Conservation (phyloP, 2,888 invertebrate genomes). For the Epiblema foenella region DNA sequence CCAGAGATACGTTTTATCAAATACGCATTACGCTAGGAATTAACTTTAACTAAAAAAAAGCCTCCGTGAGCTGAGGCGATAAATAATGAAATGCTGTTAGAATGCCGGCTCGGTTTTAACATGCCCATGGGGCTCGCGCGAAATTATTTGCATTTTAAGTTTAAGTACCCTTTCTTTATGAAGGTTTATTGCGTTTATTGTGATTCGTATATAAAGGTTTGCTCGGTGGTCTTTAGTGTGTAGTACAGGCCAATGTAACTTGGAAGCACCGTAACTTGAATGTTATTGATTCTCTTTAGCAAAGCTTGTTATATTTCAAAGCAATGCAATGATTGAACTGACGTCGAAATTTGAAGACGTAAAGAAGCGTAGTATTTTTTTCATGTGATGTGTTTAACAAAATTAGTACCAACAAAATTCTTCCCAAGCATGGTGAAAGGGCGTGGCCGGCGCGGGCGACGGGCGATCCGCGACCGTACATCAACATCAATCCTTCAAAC, state of each 20-base stretch:
- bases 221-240: conserved; percentile 5
- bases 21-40: conserved; percentile 83
- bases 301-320: not conserved
- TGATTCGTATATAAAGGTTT: conserved; percentile 23
- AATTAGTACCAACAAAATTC: conserved; percentile 1
- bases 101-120: conserved; percentile 80
- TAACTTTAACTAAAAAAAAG: conserved; percentile 76
- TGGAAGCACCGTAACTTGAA: not conserved
- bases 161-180: conserved; percentile 73
- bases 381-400: too few species aligned
- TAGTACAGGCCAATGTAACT: not conserved
- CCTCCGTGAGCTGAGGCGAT: conserved; percentile 76
- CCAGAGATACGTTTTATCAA: conserved; percentile 84
- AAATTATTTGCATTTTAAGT: conserved; percentile 80
- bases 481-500: conserved; percentile 44
- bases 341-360: too few species aligned
- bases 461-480: conserved; percentile 21
- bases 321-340: not conserved
- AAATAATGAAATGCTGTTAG: conserved; percentile 81
- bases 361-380: not conserved
- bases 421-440: not conserved
- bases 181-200: conserved; percentile 40
- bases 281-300: not conserved
- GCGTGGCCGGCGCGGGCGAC: conserved; percentile 7
- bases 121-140: conserved; percentile 76